These are phyloP conservation scores for Notechis scutatus DNA, from an alignment of 2,113 vertebrate species.

Conservation along the genomic window DNA sequence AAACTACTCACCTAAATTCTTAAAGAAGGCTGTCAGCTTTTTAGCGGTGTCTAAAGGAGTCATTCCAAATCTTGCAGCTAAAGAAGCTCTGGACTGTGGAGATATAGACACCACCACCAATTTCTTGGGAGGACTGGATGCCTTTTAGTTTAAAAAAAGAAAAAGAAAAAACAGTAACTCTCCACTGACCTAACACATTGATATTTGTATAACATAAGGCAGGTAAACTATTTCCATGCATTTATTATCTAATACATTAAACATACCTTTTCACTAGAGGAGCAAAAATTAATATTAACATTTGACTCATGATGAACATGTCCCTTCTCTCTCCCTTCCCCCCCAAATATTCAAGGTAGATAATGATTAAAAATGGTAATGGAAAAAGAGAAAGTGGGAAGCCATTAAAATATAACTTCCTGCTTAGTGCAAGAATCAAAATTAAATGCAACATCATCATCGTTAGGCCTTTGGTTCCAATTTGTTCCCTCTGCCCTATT, in stretches of 20 bases:
- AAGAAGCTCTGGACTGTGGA: conserved; percentile 88
- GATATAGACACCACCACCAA: conserved; percentile 89
- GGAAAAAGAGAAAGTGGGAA: neutral
- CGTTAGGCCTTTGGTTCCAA: neutral
- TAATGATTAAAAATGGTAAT: neutral
- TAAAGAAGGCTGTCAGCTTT: conserved; percentile 84
- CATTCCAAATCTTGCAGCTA: conserved; percentile 81
- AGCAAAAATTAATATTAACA: neutral
- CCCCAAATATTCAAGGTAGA: neutral
- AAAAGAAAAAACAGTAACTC: neutral
- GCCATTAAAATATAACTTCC: neutral
- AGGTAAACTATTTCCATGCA: neutral
- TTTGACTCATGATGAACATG: neutral
- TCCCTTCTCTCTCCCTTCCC: neutral
- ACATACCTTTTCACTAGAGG: neutral
- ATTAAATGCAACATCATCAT: neutral
- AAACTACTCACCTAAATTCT: conserved; percentile 76
- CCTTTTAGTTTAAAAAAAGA: conserved; percentile 37
- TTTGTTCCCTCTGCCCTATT: neutral
- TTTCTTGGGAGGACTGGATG: conserved; percentile 64
- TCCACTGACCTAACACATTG: neutral
- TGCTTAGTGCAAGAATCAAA: neutral
- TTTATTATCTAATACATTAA: neutral
- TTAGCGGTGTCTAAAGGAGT: conserved; percentile 76
- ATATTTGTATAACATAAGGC: too few species aligned